These are phyloP conservation scores for Papilio polyxenes DNA, from an alignment of 1,140 invertebrate genomes.

Conservation along the genomic window DNA sequence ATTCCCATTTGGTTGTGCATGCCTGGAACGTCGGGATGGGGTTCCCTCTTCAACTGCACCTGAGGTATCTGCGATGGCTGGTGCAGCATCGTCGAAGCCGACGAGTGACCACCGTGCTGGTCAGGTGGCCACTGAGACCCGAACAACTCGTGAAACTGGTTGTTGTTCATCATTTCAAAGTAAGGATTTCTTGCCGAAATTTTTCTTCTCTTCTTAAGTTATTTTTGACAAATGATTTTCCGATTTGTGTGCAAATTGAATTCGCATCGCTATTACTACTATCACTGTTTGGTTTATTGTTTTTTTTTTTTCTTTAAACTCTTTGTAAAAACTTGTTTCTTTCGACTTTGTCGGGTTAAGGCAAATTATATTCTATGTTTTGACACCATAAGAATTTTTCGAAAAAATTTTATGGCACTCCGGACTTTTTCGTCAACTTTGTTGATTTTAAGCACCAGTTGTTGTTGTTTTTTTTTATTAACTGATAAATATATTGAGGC, in stretches of 20 bases:
- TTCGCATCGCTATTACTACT: constrained; percentile 73
- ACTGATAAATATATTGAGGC: constrained; percentile 77
- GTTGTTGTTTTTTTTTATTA: constrained; percentile 58
- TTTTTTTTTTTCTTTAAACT: constrained; percentile 54
- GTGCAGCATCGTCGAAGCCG: constrained; percentile 76
- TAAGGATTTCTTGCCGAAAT: constrained; percentile 45
- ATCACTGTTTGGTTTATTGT: constrained; percentile 60
- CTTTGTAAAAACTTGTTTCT: constrained; percentile 45
- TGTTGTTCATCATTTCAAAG: constrained; percentile 69
- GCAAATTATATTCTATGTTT: constrained; percentile 59
- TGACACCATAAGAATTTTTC: constrained; percentile 66
- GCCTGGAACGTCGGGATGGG: constrained; percentile 60
- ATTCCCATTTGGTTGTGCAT: constrained; percentile 75
- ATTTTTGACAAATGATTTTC: constrained; percentile 55
- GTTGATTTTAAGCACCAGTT: constrained; percentile 63
- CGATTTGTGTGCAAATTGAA: constrained; percentile 60
- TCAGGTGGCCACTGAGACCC: constrained; percentile 80
- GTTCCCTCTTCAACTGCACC: constrained; percentile 72
- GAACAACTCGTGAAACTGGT: constrained; percentile 77
- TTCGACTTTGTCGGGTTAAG: constrained; percentile 75
- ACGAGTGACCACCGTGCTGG: constrained; percentile 74
- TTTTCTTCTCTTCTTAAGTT: constrained; percentile 51
- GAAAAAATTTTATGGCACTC: constrained; percentile 72
- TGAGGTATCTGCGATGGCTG: constrained; percentile 60
- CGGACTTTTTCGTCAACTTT: constrained; percentile 65